phyloP scores from a whole-genome alignment of 2,113 vertebrate species.

The Myocastor coypus region DNA sequence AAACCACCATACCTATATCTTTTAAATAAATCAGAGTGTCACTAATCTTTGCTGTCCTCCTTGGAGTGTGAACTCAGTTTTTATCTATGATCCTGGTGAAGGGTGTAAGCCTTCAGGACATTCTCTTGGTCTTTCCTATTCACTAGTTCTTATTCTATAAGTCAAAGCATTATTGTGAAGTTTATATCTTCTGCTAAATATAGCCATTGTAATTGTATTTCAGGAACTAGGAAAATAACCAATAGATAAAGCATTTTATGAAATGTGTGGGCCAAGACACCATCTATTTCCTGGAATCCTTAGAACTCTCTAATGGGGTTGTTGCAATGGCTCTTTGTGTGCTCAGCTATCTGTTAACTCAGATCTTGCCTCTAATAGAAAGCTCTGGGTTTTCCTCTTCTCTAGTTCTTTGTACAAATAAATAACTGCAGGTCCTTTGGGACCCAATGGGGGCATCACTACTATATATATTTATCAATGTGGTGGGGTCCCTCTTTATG shows the following conservation, averaged over 20 bases:
- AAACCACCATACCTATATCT: background rate
- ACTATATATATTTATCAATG: background rate
- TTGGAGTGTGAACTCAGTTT: constrained; percentile 14
- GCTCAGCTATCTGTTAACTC: background rate
- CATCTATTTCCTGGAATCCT: background rate
- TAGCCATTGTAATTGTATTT: background rate
- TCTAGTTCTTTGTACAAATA: background rate
- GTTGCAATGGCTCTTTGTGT: background rate
- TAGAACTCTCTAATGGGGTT: background rate
- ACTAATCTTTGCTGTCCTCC: background rate
- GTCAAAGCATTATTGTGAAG: constrained; percentile 12
- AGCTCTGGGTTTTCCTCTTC: background rate
- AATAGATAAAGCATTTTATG: constrained; percentile 6
- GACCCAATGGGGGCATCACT: background rate
- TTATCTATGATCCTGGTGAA: background rate
- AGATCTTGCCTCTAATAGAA: background rate
- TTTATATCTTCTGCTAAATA: background rate
- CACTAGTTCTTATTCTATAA: background rate
- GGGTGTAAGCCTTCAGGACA: background rate
- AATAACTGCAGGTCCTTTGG: background rate
- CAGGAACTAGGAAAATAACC: background rate
- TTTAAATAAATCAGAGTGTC: background rate
- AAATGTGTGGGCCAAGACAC: background rate
- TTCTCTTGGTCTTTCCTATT: background rate
- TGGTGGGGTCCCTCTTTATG: background rate